A percentile compares a stretch with the other conserved stretches of the same genome.
Evolutionary conservation across 64 coral and sea anemone species (phyloP).

Genomic region (Pocillopora verrucosa): DNA sequence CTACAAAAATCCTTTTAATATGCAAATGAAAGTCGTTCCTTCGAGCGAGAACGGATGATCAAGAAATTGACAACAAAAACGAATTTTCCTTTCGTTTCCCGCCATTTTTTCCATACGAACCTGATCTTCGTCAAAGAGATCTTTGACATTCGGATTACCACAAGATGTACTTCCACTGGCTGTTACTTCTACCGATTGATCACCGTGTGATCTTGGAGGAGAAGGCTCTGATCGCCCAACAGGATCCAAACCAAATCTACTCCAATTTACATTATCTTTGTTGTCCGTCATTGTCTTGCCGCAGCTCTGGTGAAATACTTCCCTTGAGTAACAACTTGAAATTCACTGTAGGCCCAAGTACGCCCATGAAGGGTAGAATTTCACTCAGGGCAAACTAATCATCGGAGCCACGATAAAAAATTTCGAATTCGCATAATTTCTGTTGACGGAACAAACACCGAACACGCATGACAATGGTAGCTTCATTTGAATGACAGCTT

Average conservation of each 20-base stretch:
- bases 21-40: too few relatives aligned
- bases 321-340: neutral
- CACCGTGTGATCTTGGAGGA: neutral
- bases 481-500: slow-evolving; percentile 1
- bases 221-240: slow-evolving; percentile 32
- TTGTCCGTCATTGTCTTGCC: slow-evolving; percentile 15
- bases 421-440: neutral
- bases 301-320: neutral
- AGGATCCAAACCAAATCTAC: slow-evolving; percentile 65
- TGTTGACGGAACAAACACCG: neutral
- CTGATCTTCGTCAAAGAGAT: slow-evolving; percentile 72
- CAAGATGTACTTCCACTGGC: slow-evolving; percentile 6
- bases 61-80: neutral
- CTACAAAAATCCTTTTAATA: too few relatives aligned
- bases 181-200: neutral
- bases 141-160: slow-evolving; percentile 68
- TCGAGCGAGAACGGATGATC: neutral
- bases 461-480: slow-evolving; percentile 19
- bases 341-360: neutral
- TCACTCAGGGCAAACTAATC: neutral
- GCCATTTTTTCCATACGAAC: neutral
- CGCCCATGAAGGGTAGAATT: slow-evolving; percentile 9
- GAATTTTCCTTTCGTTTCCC: neutral
- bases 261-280: slow-evolving; percentile 57
- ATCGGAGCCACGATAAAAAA: neutral